These are phyloP conservation scores for Saccostrea cuccullata DNA, from an alignment of 1,140 invertebrate species.

Conservation along the genomic window DNA sequence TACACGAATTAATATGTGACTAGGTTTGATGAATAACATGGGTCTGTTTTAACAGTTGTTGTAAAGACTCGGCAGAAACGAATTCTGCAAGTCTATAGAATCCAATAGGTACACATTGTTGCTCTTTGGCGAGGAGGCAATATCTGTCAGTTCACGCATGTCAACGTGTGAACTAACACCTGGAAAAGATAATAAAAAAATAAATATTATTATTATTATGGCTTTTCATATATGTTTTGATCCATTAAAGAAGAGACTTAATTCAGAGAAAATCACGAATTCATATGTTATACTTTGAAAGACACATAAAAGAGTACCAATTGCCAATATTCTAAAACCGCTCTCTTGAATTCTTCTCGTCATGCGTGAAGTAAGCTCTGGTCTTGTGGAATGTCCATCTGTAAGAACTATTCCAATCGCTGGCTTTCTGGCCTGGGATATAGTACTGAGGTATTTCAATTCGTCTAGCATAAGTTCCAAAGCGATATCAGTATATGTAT, in stretches of 20 bases:
- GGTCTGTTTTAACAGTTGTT: background rate
- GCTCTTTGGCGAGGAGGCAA: background rate
- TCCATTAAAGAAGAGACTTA: background rate
- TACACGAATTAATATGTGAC: background rate
- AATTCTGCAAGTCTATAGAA: background rate
- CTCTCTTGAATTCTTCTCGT: background rate
- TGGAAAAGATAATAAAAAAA: background rate
- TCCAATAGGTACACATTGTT: background rate
- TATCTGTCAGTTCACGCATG: background rate
- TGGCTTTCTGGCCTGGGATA: conserved; percentile 45
- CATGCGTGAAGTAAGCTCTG: background rate
- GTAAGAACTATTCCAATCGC: conserved; percentile 60
- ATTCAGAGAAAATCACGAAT: background rate
- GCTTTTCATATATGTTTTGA: background rate
- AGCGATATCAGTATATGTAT: conserved; percentile 58
- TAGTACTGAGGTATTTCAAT: conserved; percentile 31
- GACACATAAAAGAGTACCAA: conserved; percentile 1
- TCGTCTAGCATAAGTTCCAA: conserved; percentile 49
- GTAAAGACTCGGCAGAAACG: background rate
- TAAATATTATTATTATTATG: background rate
- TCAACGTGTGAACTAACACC: background rate
- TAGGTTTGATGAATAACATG: background rate
- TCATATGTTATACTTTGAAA: background rate
- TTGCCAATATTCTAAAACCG: background rate
- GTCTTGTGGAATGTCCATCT: conserved; percentile 61